A percentile compares a stretch with the other conserved stretches of the same genome.
phyloP scores from a whole-genome alignment of 2,888 invertebrate species.

The Aporophyla nigra region DNA sequence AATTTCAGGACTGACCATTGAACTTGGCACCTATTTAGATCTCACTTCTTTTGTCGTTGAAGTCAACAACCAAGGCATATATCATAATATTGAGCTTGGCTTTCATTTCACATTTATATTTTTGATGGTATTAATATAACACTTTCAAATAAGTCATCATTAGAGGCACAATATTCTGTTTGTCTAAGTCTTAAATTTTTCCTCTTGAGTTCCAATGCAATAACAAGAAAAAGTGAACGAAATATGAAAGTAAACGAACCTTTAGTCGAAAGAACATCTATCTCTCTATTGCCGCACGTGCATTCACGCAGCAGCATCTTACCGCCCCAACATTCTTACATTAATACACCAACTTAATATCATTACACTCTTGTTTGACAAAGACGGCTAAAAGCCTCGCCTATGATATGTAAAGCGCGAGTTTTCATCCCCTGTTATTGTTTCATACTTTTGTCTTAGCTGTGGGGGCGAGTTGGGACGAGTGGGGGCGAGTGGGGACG shows the following conservation, averaged over 20 bases:
- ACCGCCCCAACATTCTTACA: slow-evolving; percentile 50
- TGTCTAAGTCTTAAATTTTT: not conserved
- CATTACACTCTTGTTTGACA: slow-evolving; percentile 60
- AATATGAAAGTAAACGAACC: not conserved
- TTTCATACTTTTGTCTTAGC: slow-evolving; percentile 63
- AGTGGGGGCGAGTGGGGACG: slow-evolving; percentile 14
- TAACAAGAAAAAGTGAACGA: not conserved
- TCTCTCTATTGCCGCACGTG: not conserved
- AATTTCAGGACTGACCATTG: too few species aligned
- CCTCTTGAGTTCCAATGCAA: not conserved
- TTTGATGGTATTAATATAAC: too few species aligned
- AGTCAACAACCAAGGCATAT: too few species aligned
- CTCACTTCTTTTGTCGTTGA: too few species aligned
- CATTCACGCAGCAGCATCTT: slow-evolving; percentile 52
- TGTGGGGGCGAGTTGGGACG: slow-evolving; percentile 12
- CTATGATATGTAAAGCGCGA: slow-evolving; percentile 64
- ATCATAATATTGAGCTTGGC: too few species aligned
- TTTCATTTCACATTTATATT: too few species aligned
- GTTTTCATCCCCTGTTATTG: slow-evolving; percentile 60
- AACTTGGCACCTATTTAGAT: too few species aligned
- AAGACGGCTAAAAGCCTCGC: slow-evolving; percentile 60
- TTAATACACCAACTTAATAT: slow-evolving; percentile 64
- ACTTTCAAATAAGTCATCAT: too few species aligned
- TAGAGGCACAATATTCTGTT: too few species aligned
- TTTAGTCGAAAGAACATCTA: not conserved